phyloP scores from a whole-genome alignment of 2,113 vertebrate species.

The Australoheros scitulus region DNA sequence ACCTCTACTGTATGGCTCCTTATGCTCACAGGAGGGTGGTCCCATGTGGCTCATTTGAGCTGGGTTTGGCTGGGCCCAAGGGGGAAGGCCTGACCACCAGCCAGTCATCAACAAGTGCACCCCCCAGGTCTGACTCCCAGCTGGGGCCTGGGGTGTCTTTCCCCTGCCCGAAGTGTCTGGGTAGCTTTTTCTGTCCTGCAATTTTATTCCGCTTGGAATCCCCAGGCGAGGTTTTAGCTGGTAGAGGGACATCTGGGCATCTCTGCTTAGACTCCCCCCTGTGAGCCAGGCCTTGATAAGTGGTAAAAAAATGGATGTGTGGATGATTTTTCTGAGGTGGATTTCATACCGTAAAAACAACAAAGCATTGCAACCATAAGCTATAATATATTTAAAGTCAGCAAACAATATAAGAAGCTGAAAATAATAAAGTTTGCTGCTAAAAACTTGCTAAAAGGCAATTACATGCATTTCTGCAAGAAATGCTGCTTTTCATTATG shows the following conservation, averaged over 20 bases:
- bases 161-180: background rate
- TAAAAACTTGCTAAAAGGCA: background rate
- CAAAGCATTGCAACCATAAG: background rate
- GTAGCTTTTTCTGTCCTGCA: background rate
- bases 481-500: background rate
- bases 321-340: background rate
- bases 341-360: background rate
- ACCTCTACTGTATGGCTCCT: background rate
- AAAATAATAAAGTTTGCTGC: background rate
- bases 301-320: background rate
- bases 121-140: background rate
- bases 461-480: constrained; percentile 9
- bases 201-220: background rate
- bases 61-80: background rate
- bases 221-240: rapidly evolving
- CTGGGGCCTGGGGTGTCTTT: background rate
- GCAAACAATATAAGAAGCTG: background rate
- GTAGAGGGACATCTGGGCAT: background rate
- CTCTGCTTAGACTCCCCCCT: background rate
- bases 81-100: background rate
- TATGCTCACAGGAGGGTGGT: background rate
- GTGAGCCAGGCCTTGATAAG: rapidly evolving
- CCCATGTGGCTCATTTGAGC: constrained; percentile 5
- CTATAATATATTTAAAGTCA: constrained; percentile 3
- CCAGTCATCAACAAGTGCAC: background rate